phyloP scores from a whole-genome alignment of 2,888 invertebrate species.

The Pimpla rufipes region DNA sequence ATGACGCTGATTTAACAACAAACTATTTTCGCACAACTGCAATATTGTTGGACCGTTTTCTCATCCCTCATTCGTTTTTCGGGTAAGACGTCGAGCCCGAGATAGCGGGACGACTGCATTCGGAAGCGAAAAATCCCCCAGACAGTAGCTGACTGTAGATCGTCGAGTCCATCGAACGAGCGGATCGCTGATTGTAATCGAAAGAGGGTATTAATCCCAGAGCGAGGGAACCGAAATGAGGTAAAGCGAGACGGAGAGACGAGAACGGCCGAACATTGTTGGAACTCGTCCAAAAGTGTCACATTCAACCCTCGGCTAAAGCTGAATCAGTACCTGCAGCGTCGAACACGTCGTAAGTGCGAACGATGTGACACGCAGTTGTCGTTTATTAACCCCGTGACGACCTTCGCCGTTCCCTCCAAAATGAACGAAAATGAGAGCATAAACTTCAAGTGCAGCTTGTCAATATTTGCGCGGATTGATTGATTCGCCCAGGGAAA shows the following conservation, averaged over 20 bases:
- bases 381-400: neutral
- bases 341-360: constrained; percentile 19
- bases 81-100: neutral
- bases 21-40: too few species aligned
- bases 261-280: constrained; percentile 53
- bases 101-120: neutral
- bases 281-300: constrained; percentile 62
- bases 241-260: constrained; percentile 23
- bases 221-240: constrained; percentile 35
- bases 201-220: constrained; percentile 38
- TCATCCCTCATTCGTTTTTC: neutral
- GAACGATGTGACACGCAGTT: constrained; percentile 3
- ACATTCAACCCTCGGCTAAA: constrained; percentile 51
- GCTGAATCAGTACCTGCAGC: constrained; percentile 29
- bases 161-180: constrained; percentile 40
- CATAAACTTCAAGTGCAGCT: neutral
- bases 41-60: too few species aligned
- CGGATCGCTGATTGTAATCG: constrained; percentile 32
- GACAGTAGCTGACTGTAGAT: constrained; percentile 5
- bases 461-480: neutral
- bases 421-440: neutral
- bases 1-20: too few species aligned
- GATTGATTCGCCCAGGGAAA: neutral
- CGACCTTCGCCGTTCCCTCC: neutral
- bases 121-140: neutral